Conservation (phyloP, 2,113 vertebrate genomes). For the Leptobrachium ailaonicum region DNA sequence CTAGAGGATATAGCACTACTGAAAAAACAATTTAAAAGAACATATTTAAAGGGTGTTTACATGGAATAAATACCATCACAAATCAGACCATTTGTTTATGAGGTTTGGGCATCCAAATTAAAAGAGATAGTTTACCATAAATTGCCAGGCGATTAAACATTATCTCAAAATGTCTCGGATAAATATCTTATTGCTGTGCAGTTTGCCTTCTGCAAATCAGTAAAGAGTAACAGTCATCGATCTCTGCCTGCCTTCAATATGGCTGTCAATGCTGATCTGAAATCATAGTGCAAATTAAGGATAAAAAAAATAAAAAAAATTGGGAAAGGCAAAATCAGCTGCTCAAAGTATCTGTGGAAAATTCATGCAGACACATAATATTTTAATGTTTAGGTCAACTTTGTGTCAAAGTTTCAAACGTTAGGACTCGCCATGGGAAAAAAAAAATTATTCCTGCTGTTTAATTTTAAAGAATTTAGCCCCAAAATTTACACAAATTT, state of each 20-base stretch:
- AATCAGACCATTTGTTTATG: too few species aligned
- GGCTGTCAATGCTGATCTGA: constrained; percentile 11
- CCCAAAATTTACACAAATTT: too few species aligned
- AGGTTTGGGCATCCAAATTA: neutral
- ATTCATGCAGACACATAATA: too few species aligned
- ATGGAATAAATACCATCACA: too few species aligned
- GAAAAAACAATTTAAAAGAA: too few species aligned
- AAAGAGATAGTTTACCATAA: neutral
- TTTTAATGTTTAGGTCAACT: too few species aligned
- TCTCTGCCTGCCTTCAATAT: neutral
- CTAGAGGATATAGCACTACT: too few species aligned
- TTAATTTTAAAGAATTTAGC: too few species aligned
- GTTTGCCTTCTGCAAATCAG: neutral
- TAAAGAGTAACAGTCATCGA: constrained; percentile 43
- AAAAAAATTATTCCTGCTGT: too few species aligned
- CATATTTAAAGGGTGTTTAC: too few species aligned
- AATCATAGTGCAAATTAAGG: constrained; percentile 11
- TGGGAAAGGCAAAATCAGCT: neutral
- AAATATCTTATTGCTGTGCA: constrained; percentile 36
- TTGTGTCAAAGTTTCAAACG: too few species aligned
- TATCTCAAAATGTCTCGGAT: neutral
- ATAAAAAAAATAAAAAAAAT: constrained; percentile 1
- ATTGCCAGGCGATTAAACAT: neutral
- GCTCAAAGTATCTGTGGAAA: neutral
- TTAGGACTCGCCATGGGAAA: too few species aligned